phyloP scores from a whole-genome alignment of 2,113 vertebrate genomes.

The Crotalus tigris region DNA sequence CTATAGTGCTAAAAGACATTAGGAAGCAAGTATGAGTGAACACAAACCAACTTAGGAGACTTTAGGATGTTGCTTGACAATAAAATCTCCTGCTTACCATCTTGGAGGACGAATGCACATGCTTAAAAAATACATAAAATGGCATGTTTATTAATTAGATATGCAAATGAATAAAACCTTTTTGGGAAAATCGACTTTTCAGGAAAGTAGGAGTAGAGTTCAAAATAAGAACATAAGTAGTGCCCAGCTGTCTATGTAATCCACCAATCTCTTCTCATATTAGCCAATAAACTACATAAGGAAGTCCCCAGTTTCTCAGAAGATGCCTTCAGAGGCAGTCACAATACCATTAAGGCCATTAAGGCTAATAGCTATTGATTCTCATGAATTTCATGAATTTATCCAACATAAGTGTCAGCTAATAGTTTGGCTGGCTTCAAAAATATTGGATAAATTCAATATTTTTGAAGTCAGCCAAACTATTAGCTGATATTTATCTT shows the following conservation, averaged over 20 bases:
- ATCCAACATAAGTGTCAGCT: too few species aligned
- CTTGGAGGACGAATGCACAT: not conserved
- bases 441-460: too few species aligned
- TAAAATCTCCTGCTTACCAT: not conserved
- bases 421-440: too few species aligned
- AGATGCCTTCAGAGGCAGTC: not conserved
- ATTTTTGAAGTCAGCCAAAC: not conserved
- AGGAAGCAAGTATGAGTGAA: not conserved
- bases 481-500: not conserved
- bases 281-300: not conserved
- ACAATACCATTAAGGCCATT: not conserved
- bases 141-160: not conserved
- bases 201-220: not conserved
- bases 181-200: not conserved
- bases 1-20: not conserved
- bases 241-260: not conserved
- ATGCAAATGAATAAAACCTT: not conserved
- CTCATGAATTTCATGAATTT: not conserved
- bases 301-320: not conserved
- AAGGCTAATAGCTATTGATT: not conserved
- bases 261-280: not conserved
- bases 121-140: not conserved
- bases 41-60: not conserved
- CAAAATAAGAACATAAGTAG: not conserved
- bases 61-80: not conserved